Evolutionary conservation across 2,888 invertebrate genomes (phyloP), one percentile per base, ranked within the genome.

Genomic region (Lasioglossum oenotherae): DNA sequence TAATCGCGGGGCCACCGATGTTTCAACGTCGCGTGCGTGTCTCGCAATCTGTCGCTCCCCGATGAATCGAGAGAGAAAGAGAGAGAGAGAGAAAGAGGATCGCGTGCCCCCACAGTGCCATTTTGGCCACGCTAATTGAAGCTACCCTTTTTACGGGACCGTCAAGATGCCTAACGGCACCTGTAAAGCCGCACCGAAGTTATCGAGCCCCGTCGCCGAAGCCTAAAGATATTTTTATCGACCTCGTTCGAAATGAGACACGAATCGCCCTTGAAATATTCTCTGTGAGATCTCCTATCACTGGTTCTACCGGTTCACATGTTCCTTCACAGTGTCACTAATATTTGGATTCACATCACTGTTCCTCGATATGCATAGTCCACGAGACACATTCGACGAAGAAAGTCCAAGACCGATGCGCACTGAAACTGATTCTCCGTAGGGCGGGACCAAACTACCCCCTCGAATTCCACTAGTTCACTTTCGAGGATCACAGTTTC

Each of bases 31-130:
- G 77, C 77, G 67, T 64, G 44, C 77, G 27, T 31, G 46, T 69
- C 69, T 77, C 38, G 49, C 77, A 77, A 77, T 77, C 77, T 77
- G 69, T 77, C 77, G 77, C 69, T 49, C n/a, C 46, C 69, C 38
- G 49, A 44, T 44, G 60, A 44, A 76, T 44, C 44, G 35, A 23
- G 23, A 53, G 49, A 23, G 8, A 53, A 2, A 53, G 49, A 49
- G 8, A 53, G 8, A 23, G 2, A 49, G 19, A 49, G 8, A 49
- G 49, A 53, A 8, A 23, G 23, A n/a, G 35, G 38, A 78, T 78
- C 77, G 69, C 46, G 69, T 78, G 69, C 69, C 69, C 10, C 12
- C 38, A 10, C 67, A 35, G 19, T 35, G 35, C 35, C 67, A 35
- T 64, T 64, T 27, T 31, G 60, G 60, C 60, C 67, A 67, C 67